Evolutionary conservation across 2,888 invertebrate genomes (phyloP).

Genomic region (Ophraella communa): DNA sequence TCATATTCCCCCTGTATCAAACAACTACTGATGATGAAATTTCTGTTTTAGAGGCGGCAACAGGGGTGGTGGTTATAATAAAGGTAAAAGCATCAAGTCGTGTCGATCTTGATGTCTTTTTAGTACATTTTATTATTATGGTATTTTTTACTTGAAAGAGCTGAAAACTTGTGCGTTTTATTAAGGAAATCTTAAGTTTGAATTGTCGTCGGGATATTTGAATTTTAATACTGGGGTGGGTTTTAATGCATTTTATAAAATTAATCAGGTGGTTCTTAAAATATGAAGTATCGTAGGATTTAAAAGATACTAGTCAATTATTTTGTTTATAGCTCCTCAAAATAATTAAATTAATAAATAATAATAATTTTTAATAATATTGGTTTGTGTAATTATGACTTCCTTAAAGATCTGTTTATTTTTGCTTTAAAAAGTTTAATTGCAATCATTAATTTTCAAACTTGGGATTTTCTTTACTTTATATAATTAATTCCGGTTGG

Average conservation of each 20-base stretch:
- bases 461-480: neutral
- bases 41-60: constrained; percentile 93
- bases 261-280: too few species aligned
- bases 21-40: constrained; percentile 66
- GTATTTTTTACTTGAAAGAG: constrained; percentile 44
- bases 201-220: too few species aligned
- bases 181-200: neutral
- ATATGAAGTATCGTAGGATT: too few species aligned
- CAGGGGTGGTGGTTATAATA: constrained; percentile 95
- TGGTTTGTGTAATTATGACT: neutral
- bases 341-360: too few species aligned
- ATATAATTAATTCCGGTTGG: neutral
- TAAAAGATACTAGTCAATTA: too few species aligned
- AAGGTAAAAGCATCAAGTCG: constrained; percentile 91
- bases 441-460: neutral
- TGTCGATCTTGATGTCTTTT: constrained; percentile 76
- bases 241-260: too few species aligned
- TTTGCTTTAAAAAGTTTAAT: too few species aligned
- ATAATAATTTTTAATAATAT: too few species aligned
- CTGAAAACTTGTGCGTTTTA: constrained; percentile 26
- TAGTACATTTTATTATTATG: constrained; percentile 51
- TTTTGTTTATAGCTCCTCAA: too few species aligned
- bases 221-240: too few species aligned
- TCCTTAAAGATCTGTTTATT: too few species aligned
- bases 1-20: constrained; percentile 62